Base-by-base conservation (phyloP, 2,888 invertebrate genomes). In the Hemicrepidius hirtus region DNA sequence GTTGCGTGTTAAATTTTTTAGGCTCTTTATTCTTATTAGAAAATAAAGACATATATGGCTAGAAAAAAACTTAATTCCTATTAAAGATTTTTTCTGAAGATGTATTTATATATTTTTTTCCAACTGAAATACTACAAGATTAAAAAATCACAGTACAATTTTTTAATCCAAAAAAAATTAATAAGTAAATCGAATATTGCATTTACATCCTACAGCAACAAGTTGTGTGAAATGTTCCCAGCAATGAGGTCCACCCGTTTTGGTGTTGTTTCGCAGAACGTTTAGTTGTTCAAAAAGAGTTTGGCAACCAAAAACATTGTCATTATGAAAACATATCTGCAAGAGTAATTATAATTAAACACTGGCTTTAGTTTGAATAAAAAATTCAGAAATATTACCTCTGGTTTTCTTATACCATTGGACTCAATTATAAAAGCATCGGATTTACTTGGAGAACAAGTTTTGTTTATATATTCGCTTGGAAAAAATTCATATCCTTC, bases 401-500 rank as follows among this genome's bases (percentile, higher is more conserved):
- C 72, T 5, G 67, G 63, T 55, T 72, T 67, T 20, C 16, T 24
- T 5, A 28, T 3, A 1, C 16, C 40, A 28, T 64, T 37, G 10
- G 64, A 55, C 16, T 67, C 40, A n/a, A 21, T 18, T 16, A 53
- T 50, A 32, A 37, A 73, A 9, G 75, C 71, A 46, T 73, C 68
- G 5, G 35, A 65, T 21, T 50, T 59, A 9, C 55, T n/a, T 71
- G 10, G 59, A 21, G 21, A 53, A 12, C 76, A 77, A 37, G 75
- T 77, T 63, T 68, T 49, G 40, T 77, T 77, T 9, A 69, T 35
- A 64, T 79, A 82, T 49, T 78, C 76, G 64, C 75, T 79, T 7
- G 81, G 80, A 55, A 76, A 78, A 57, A 81, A 81, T 28, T 82
- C 79, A 21, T 77, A 81, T 4, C 81, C 81, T 10, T 75, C 74